Base-by-base conservation (phyloP, 2,888 invertebrate species). In the Caenorhabditis sp. region DNA sequence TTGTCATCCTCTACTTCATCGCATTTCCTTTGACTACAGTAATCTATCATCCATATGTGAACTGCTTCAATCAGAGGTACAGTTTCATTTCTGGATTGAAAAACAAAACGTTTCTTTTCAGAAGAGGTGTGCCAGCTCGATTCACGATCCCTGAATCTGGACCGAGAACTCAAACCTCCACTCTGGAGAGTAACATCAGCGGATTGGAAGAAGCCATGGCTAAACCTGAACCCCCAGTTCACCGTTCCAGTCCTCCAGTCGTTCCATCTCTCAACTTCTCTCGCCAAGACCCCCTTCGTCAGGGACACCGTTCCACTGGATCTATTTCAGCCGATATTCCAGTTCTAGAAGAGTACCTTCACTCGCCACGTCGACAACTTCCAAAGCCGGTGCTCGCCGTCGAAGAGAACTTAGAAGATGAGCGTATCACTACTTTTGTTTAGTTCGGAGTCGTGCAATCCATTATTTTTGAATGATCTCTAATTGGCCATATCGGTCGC, bases 31-130 rank as follows among this genome's bases (percentile, higher is more conserved):
- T 90, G 8, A 87, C 89, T 24, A 90, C 89, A 28, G 74, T 91
- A 49, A 79, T 91, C 63, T 90, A 90, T 72, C 90, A 90, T 84
- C 90, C 90, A 4, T 86, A 90, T 59, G 86, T 90, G 38, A 85
- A 88, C 35, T 90, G 89, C 66, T 85, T 87, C 69, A 61, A 69
- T 49, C 35, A 66, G 41, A 68, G 70, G 69, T 72, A 44, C 38
- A 1, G 3, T 41, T 61, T 16, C 1, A 14, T 12, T 10, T 8
- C 7, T 24, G n/a, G 14, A 14, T 24, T 38, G 1, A 14, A 59
- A 12, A 14, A 24, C n/a, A 19, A 19, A 4, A 24, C 22, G 38
- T 38, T 41, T n/a, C 8, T 38, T 68, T 76, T 19, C 69, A 77
- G 77, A 63, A 54, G 77, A 70, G 77, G 77, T 2, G 28, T 28